These are phyloP conservation scores for Istiophorus platypterus DNA, from an alignment of 2,113 vertebrate genomes.

Conservation along the genomic window DNA sequence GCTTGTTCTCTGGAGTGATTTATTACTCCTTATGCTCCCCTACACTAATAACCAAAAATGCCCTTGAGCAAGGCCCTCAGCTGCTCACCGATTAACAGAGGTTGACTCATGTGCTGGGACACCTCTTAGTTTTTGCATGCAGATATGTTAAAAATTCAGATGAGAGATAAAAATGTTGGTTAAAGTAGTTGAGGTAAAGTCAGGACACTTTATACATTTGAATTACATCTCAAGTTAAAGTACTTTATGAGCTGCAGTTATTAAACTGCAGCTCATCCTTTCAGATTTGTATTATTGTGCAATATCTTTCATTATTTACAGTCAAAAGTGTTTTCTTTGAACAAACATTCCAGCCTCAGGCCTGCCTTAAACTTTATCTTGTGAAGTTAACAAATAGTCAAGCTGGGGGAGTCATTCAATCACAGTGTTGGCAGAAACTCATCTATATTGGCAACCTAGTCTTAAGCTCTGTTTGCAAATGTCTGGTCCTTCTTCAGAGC, in stretches of 20 bases:
- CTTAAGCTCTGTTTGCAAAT: constrained; percentile 37
- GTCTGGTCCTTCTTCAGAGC: constrained; percentile 31
- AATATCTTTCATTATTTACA: not conserved
- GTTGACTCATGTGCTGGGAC: constrained; percentile 4
- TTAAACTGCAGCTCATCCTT: not conserved
- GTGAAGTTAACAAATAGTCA: constrained; percentile 29
- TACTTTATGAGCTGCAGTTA: not conserved
- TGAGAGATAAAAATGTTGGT: constrained; percentile 18
- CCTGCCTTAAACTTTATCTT: not conserved
- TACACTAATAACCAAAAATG: constrained; percentile 11
- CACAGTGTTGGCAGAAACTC: constrained; percentile 2
- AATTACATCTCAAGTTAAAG: not conserved
- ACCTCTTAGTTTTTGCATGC: constrained; percentile 14
- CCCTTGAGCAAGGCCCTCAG: constrained; percentile 22
- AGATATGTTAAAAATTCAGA: constrained; percentile 23
- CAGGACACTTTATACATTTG: constrained; percentile 9
- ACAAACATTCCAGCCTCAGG: constrained; percentile 4
- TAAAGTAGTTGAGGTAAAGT: constrained; percentile 38
- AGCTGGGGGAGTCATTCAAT: constrained; percentile 18
- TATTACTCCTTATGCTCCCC: not conserved
- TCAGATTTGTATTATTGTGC: not conserved
- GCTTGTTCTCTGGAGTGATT: not conserved
- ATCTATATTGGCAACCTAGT: constrained; percentile 9
- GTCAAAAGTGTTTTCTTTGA: not conserved
- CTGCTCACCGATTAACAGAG: constrained; percentile 39